Evolutionary conservation across 2,797 vertebrate species (phyloP).

Genomic region (Anguilla pacifica): DNA sequence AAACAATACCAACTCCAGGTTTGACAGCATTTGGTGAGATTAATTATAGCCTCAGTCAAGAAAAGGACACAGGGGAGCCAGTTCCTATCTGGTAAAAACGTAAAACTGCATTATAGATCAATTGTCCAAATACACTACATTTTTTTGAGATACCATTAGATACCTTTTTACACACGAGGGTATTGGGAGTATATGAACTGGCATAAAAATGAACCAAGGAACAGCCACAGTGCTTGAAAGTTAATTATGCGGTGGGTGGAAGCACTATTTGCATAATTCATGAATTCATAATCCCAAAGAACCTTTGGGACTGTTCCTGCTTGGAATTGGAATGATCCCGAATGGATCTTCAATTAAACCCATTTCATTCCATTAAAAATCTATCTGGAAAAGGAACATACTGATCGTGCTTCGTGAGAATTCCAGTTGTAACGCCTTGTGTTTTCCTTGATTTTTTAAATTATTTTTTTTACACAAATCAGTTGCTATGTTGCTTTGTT

Average conservation of each 20-base stretch:
- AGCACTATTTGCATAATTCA: neutral
- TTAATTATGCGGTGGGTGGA: constrained; percentile 2
- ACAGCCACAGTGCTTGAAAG: neutral
- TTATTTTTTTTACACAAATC: neutral
- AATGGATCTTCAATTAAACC: neutral
- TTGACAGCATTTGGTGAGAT: neutral
- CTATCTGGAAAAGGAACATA: neutral
- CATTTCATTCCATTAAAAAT: neutral
- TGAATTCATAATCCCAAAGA: constrained; percentile 5
- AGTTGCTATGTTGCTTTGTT: neutral
- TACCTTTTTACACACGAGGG: neutral
- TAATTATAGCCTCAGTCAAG: neutral
- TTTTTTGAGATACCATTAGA: neutral
- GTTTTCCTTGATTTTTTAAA: neutral
- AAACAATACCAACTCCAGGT: neutral
- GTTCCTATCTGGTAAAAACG: neutral
- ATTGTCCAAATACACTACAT: no score
- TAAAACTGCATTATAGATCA: neutral
- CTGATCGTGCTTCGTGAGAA: neutral
- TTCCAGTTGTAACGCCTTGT: neutral
- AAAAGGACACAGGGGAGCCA: neutral
- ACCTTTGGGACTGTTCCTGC: neutral
- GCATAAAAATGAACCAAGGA: neutral
- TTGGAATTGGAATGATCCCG: neutral
- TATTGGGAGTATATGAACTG: neutral